A percentile compares a stretch with the other conserved stretches of the same genome.
Conservation (phyloP, 1,140 invertebrate genomes). For the Trichonephila clavipes region DNA sequence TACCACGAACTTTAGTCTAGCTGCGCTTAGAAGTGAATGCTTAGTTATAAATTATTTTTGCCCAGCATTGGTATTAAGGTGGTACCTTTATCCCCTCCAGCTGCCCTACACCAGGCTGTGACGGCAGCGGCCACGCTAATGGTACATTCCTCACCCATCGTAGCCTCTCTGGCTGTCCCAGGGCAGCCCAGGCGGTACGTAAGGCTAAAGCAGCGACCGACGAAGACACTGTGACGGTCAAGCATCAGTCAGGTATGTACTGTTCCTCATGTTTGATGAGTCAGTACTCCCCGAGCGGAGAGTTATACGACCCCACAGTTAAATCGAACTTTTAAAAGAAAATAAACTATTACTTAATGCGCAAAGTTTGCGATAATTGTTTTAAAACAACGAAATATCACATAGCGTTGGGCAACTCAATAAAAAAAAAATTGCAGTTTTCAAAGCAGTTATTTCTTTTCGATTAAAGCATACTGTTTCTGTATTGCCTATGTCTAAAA, state of each 20-base stretch:
- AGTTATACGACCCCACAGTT: background rate
- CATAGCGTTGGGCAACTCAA: background rate
- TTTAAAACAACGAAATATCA: background rate
- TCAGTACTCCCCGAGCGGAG: slow-evolving; percentile 25
- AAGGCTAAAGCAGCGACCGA: slow-evolving; percentile 63
- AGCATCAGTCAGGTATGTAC: slow-evolving; percentile 74
- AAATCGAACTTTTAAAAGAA: background rate
- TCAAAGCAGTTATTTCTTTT: background rate
- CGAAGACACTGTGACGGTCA: slow-evolving; percentile 46
- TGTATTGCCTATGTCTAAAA: slow-evolving; percentile 25
- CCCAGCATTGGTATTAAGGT: slow-evolving; percentile 53
- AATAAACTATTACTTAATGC: background rate
- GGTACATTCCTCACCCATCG: slow-evolving; percentile 78
- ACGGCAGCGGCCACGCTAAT: slow-evolving; percentile 78
- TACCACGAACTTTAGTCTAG: slow-evolving; percentile 35
- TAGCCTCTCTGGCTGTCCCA: slow-evolving; percentile 78
- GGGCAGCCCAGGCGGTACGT: slow-evolving; percentile 78
- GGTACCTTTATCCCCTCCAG: slow-evolving; percentile 65
- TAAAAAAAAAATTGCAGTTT: too few relatives aligned
- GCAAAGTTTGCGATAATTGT: background rate
- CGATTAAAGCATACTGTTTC: background rate
- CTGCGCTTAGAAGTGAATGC: slow-evolving; percentile 53
- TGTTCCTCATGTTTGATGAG: slow-evolving; percentile 65
- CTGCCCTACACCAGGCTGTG: slow-evolving; percentile 78
- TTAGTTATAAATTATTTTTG: slow-evolving; percentile 20